Evolutionary conservation across 2,113 vertebrate species (phyloP), one percentile per base, ranked within the genome.

Genomic region (Uria aalge): DNA sequence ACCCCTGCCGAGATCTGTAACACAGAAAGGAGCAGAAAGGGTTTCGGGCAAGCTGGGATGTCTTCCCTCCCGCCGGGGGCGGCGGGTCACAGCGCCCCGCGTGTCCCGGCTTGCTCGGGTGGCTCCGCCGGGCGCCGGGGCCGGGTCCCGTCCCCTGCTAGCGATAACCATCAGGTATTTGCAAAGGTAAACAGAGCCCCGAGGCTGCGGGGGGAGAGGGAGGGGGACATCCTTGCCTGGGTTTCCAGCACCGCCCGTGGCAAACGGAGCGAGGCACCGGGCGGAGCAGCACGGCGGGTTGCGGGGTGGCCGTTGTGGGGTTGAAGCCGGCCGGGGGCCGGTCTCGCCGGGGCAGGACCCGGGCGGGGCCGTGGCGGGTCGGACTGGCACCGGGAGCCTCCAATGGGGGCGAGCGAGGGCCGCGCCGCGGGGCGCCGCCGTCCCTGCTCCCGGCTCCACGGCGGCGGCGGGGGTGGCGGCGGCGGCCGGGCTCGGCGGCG

Each of bases 121-220:
- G 71, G 57, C 87, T 90, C 53, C 50, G 27, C 50, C 64, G 38
- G 67, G 50, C 45, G 19, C 52, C 55, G 30, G 18, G 82, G 13
- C 36, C 10, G 66, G 45, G 38, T 92, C 72, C 72, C 14, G 63
- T 66, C 59, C 83, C 30, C 82, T 7, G 40, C 45, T 8, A 73
- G 59, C 45, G 85, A 85, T 85, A 90, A 88, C 36, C 85, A 82
- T 90, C 93, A 68, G 62, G 67, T 69, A 91, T 95, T 71, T 79
- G 89, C 53, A 48, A 96, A 72, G 40, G 77, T 88, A 96, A 92
- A 91, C 83, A 77, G 45, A 73, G 63, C 40, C 47, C 40, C 59
- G 17, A 56, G 60, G 23, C 84, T 15, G 80, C 30, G 32, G 75
- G 45, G 59, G 55, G 62, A 36, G 34, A 40, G 14, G 30, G 48